These are phyloP conservation scores for Oncorhynchus kisutch DNA, from an alignment of 2,113 vertebrate species.

Conservation along the genomic window DNA sequence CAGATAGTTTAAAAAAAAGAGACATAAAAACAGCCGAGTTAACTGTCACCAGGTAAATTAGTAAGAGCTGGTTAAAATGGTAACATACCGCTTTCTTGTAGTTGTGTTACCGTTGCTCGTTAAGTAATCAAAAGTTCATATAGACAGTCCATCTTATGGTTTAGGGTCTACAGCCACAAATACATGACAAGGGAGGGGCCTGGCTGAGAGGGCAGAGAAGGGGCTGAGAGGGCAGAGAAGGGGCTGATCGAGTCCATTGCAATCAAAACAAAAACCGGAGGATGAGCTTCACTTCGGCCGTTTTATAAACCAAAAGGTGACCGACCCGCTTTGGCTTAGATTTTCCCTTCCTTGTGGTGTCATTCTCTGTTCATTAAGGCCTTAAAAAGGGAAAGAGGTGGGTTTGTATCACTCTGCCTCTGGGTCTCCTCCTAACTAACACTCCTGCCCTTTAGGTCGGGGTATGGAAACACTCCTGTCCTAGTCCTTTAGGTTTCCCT, in stretches of 20 bases:
- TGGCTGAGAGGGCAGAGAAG: conserved; percentile 81
- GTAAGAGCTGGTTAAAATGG: conserved; percentile 88
- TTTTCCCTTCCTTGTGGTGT: conserved; percentile 83
- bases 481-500: conserved; percentile 70
- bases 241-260: conserved; percentile 69
- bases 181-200: conserved; percentile 85
- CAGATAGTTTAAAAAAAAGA: conserved; percentile 1
- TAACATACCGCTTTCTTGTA: conserved; percentile 95
- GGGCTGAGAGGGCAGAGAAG: no score
- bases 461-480: conserved; percentile 57
- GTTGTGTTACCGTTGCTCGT: conserved; percentile 89
- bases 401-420: conserved; percentile 75
- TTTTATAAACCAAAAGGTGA: conserved; percentile 61
- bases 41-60: conserved; percentile 77
- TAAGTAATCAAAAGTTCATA: conserved; percentile 93
- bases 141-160: conserved; percentile 90
- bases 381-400: conserved; percentile 75
- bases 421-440: conserved; percentile 85
- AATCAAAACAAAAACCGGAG: conserved; percentile 40
- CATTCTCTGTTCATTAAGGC: conserved; percentile 89
- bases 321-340: conserved; percentile 80
- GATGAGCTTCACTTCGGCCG: conserved; percentile 40
- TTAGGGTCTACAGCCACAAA: conserved; percentile 87
- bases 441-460: conserved; percentile 78
- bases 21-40: conserved; percentile 26